Evolutionary conservation across 1,140 invertebrate species (phyloP), one percentile per base, ranked within the genome.

Genomic region (Euwallacea fornicatus): DNA sequence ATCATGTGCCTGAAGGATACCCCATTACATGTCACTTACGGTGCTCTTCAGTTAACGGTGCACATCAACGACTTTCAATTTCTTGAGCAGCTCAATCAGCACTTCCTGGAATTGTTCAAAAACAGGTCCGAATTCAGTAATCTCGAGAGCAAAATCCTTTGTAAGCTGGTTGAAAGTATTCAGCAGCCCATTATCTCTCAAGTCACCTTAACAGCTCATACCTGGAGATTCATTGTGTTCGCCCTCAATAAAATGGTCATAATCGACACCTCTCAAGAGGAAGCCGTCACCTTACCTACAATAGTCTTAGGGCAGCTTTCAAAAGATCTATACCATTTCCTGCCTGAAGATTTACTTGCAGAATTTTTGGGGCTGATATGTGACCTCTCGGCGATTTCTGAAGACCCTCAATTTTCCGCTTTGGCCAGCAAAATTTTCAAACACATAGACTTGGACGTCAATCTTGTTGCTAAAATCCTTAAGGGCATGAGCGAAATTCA

Each of bases 391-490:
- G 74, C 74, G 7, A 44, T 50, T 8, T 64, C 74, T 33, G 65
- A 71, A 59, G 79, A 80, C 69, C 73, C 78, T 7, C 78, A 80
- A 71, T 85, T 92, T 7, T 82, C 87, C 7, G 83, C 86, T 44
- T 78, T 82, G 0, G 86, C 87, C 0, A 86, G 86, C 50, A 89
- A 87, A 75, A 80, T 88, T 1, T 85, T 94, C 46, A 92, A 90
- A 77, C 87, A 88, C 72, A 88, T 94, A 60, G 82, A 86, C 74
- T 80, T 93, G 15, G 84, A 93, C 68, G 88, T 88, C 7, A 77
- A 84, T 41, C 82, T 90, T 11, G 82, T 93, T 47, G 82, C 87
- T 2, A 78, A 85, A 7, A 86, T 91, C 71, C 78, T 93, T 0
- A 79, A 84, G 13, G 78, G 77, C 47, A 90, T 91, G 89, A 78